These are phyloP conservation scores for Enteromius fasciolatus DNA, from an alignment of 2,797 vertebrate species.

Conservation along the genomic window DNA sequence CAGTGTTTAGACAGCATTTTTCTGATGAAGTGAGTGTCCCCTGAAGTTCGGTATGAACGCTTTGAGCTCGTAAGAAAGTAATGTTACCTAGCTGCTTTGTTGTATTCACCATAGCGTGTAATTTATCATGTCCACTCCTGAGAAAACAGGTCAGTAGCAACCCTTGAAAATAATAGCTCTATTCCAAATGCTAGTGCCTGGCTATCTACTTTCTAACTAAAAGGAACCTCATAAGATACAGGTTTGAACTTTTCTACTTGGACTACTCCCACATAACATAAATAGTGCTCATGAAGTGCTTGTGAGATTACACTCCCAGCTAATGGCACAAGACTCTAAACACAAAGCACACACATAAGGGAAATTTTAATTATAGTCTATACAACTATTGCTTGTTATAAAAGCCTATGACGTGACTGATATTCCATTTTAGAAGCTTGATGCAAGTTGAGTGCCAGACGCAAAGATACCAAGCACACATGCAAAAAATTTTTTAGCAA, in stretches of 20 bases:
- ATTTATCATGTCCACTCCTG: constrained; percentile 10
- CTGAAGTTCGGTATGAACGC: not conserved
- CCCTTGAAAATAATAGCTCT: not conserved
- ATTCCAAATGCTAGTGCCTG: not conserved
- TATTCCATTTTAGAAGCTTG: not conserved
- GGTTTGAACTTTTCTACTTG: not conserved
- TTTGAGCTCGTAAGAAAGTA: not conserved
- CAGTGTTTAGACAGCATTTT: not conserved
- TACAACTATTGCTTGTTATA: not conserved
- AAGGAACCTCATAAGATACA: not conserved
- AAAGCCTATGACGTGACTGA: not conserved
- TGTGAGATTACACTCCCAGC: not conserved
- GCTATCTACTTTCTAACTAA: not conserved
- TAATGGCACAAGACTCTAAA: not conserved
- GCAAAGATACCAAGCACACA: not conserved
- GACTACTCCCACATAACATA: not conserved
- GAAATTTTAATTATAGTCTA: not conserved
- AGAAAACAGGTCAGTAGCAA: not conserved
- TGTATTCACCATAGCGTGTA: not conserved
- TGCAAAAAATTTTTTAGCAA: not conserved
- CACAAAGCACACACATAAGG: not conserved
- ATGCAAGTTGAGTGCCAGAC: not conserved
- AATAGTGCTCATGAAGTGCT: not conserved
- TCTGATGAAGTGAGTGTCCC: not conserved
- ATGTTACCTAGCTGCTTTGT: not conserved